A percentile compares a stretch with the other conserved stretches of the same genome.
Evolutionary conservation across 2,113 vertebrate species (phyloP).

Genomic region (Labeo catla): DNA sequence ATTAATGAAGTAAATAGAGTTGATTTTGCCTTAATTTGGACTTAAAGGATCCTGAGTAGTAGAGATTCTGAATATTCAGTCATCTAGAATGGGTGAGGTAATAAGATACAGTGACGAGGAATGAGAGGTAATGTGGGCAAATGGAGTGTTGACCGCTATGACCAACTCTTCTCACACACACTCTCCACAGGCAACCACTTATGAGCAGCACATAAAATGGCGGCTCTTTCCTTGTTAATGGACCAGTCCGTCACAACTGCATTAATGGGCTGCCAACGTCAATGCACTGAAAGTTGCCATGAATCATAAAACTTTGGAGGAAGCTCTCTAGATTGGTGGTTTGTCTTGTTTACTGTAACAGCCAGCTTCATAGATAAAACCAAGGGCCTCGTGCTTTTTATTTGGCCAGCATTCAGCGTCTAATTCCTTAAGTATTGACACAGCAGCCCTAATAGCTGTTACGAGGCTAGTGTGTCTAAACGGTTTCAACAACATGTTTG

Average conservation of each 20-base stretch:
- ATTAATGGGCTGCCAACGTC: constrained; percentile 19
- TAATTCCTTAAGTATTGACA: constrained; percentile 5
- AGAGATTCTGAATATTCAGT: not conserved
- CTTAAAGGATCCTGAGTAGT: not conserved
- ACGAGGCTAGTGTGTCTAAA: constrained; percentile 10
- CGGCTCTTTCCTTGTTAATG: constrained; percentile 16
- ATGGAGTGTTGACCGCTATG: constrained; percentile 4
- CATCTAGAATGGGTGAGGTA: constrained; percentile 4
- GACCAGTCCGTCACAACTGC: constrained; percentile 2
- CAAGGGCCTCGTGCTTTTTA: not conserved
- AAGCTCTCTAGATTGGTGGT: not conserved
- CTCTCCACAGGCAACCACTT: constrained; percentile 12
- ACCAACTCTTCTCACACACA: not conserved
- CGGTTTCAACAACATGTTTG: constrained; percentile 16
- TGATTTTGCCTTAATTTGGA: not conserved
- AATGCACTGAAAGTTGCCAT: not conserved
- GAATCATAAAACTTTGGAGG: not conserved
- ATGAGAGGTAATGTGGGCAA: not conserved
- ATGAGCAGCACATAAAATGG: constrained; percentile 13
- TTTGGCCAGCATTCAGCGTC: constrained; percentile 15
- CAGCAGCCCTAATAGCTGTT: constrained; percentile 16
- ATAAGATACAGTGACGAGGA: constrained; percentile 5
- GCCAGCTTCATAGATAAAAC: not conserved
- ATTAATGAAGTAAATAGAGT: not conserved
- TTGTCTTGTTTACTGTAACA: constrained; percentile 14